Conservation (phyloP, 2,113 vertebrate species). For the Amblyopsis rosae region DNA sequence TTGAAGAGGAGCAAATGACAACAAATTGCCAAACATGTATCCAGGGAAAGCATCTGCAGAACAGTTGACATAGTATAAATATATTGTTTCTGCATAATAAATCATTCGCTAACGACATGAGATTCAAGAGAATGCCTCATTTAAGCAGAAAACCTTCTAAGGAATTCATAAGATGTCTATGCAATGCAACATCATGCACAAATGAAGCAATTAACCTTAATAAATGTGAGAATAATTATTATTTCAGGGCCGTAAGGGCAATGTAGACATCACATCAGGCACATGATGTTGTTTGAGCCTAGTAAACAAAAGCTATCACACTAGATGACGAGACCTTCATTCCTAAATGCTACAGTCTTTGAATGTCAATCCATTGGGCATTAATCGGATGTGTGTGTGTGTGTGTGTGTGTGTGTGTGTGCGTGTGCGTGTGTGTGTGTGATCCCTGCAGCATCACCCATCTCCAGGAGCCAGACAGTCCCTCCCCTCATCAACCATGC, state of each 20-base stretch:
- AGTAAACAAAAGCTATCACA: slow-evolving; percentile 22
- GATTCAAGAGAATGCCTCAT: slow-evolving; percentile 41
- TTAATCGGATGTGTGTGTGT: slow-evolving; percentile 14
- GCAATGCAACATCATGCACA: slow-evolving; percentile 25
- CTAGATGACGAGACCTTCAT: slow-evolving; percentile 36
- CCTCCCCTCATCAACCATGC: slow-evolving; percentile 66
- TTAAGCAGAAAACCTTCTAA: slow-evolving; percentile 39
- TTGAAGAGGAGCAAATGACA: slow-evolving; percentile 30
- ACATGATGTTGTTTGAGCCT: slow-evolving; percentile 28
- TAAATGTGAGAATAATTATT: slow-evolving; percentile 35
- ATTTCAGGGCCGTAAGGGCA: slow-evolving; percentile 19
- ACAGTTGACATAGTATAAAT: slow-evolving; percentile 52
- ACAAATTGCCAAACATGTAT: slow-evolving; percentile 48
- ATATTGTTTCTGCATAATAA: slow-evolving; percentile 47
- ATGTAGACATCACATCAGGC: slow-evolving; percentile 15
- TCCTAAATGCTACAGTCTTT: slow-evolving; percentile 37
- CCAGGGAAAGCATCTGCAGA: slow-evolving; percentile 49
- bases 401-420: slow-evolving; percentile 16
- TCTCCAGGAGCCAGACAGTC: slow-evolving; percentile 59
- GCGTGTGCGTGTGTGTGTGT: slow-evolving; percentile 46
- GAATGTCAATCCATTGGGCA: slow-evolving; percentile 29
- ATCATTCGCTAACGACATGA: slow-evolving; percentile 45
- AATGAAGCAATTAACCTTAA: slow-evolving; percentile 46
- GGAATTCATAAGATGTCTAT: slow-evolving; percentile 39
- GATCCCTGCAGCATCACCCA: slow-evolving; percentile 56